phyloP scores from a whole-genome alignment of 2,797 vertebrate genomes.

The Molossus alvarezi region DNA sequence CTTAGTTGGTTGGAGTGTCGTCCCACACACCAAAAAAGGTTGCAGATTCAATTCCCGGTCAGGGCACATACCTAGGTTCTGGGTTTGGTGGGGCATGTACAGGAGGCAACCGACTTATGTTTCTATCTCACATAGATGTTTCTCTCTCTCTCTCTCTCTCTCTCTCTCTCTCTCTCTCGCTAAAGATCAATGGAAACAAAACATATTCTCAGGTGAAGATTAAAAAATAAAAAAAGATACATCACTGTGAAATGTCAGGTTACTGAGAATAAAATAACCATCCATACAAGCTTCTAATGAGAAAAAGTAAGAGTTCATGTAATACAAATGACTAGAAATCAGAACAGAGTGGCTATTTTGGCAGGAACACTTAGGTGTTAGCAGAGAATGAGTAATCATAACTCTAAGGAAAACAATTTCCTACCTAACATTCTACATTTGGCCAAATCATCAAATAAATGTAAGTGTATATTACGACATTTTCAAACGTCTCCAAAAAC shows the following conservation, averaged over 20 bases:
- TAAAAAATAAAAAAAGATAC: background rate
- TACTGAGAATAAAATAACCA: background rate
- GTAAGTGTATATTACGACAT: background rate
- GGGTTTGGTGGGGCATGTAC: too few relatives aligned
- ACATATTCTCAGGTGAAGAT: too few relatives aligned
- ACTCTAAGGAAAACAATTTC: slow-evolving; percentile 33
- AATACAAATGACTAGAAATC: slow-evolving; percentile 2
- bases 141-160: too few relatives aligned
- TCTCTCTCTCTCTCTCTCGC: too few relatives aligned
- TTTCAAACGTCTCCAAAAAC: background rate
- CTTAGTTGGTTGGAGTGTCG: too few relatives aligned
- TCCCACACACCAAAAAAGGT: too few relatives aligned
- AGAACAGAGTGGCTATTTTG: background rate
- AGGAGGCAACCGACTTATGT: too few relatives aligned
- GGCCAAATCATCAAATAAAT: slow-evolving; percentile 11
- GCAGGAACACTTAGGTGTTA: background rate
- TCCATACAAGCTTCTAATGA: slow-evolving; percentile 19
- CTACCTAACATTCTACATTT: background rate
- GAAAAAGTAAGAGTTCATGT: slow-evolving; percentile 6
- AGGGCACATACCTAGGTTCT: too few relatives aligned
- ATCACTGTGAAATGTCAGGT: background rate
- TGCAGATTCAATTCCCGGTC: too few relatives aligned
- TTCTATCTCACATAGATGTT: too few relatives aligned
- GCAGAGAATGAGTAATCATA: slow-evolving; percentile 16
- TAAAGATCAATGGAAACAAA: too few relatives aligned